Evolutionary conservation across 2,888 invertebrate species (phyloP), one percentile per base, ranked within the genome.

Genomic region (Drosophila aldrichi): DNA sequence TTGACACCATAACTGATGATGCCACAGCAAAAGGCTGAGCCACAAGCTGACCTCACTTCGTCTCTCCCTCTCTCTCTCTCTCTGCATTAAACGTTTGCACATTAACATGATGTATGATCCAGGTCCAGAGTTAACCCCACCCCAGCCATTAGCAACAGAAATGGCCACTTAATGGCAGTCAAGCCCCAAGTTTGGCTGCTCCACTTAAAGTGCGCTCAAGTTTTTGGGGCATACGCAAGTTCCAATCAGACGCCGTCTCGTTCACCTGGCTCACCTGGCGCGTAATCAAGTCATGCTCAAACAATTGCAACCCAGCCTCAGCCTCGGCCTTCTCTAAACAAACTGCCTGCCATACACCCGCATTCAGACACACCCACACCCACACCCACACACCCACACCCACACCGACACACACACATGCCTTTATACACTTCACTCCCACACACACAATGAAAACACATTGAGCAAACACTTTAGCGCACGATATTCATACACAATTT

Each of bases 1-100:
- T 80, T 80, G 77, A 81, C 61, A 74, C 69, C 65, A 70, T 70
- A 79, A 79, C 77, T 77, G 78, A 79, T 77, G 77, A 79, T 72
- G 65, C 36, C 36, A 48, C 22, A n/a, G 22, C 52, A 57, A 65
- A 20, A 20, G 32, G 48, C 29, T 25, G 46, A 25, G 46, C n/a
- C 46, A 25, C 25, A 9, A 9, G n/a, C 25, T 48, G 48, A 48
- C 48, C 38, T 22, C 51, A 1, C 36, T 2, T n/a, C 0, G 5
- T 36, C 25, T 36, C 22, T 7, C 38, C 6, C 40, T 2, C n/a
- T 51, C 43, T 40, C 52, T 61, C 22, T 16, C 55, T 8, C 36
- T 48, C 61, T 74, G 71, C 70, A 71, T 63, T 78, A 78, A 78
- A 77, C 67, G 78, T 74, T 65, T 52, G 67, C 68, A 58, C 74